A percentile compares a stretch with the other conserved stretches of the same genome.
Evolutionary conservation across 2,797 vertebrate species (phyloP).

Genomic region (Rhynchonycteris naso): DNA sequence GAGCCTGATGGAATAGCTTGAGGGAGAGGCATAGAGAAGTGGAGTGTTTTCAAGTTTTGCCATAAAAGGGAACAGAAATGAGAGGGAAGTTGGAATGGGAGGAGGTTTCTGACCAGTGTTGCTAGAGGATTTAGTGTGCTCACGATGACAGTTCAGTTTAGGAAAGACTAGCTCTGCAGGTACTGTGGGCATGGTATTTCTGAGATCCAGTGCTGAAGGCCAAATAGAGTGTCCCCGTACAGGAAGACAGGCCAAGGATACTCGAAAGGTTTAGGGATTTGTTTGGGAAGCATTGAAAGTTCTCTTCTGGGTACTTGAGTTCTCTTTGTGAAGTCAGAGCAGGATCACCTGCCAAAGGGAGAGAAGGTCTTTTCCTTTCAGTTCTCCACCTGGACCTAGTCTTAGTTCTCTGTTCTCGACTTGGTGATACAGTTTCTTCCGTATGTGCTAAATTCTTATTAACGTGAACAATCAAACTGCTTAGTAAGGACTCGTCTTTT

Average conservation of each 20-base stretch:
- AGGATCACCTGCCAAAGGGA: neutral
- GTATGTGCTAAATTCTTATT: neutral
- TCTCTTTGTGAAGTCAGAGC: slow-evolving; percentile 2
- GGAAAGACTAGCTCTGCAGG: neutral
- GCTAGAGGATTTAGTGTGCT: neutral
- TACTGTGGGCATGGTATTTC: neutral
- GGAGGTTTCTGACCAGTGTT: neutral
- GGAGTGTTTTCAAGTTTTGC: neutral
- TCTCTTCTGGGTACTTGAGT: neutral
- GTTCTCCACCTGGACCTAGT: neutral
- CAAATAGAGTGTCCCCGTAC: neutral
- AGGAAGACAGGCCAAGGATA: neutral
- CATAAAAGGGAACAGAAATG: neutral
- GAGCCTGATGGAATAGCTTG: neutral
- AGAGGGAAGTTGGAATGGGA: neutral
- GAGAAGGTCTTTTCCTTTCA: neutral
- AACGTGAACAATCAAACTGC: neutral
- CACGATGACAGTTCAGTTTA: neutral
- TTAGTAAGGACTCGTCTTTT: neutral
- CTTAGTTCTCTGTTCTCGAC: neutral
- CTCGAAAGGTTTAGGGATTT: neutral
- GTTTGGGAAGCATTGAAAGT: neutral
- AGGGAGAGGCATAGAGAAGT: neutral
- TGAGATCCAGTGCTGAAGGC: neutral
- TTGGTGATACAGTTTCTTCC: neutral